Evolutionary conservation across 2,797 vertebrate species (phyloP), one percentile per base, ranked within the genome.

Genomic region (Gallirallus australis): DNA sequence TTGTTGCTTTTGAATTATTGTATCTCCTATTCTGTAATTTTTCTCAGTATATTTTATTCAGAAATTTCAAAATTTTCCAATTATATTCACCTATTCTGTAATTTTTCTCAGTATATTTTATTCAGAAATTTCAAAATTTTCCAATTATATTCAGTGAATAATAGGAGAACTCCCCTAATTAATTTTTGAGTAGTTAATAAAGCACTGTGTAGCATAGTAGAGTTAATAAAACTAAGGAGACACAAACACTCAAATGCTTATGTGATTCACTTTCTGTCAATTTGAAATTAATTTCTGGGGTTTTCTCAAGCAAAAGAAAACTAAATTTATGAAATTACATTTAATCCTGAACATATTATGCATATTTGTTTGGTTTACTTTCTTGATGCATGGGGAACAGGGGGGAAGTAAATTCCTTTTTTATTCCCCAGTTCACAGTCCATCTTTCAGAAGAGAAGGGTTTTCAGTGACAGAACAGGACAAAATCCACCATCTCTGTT

Each of bases 121-220:
- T 82, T 82, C 37, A 48, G 48, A 78, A 89, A 71, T 85, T 42
- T 64, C 45, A 90, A 2, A 71, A 52, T 40, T 16, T 69, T 83
- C 53, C 53, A 33, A 61, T 42, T 76, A 15, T 13, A 45, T 72
- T 88, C 9, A 82, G 28, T 14, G 39, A 75, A 85, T 28, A 93
- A 65, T 45, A 90, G 52, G 35, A 92, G 45, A 81, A 50, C 4
- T 65, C 40, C 81, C 18, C 6, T 92, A 84, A 93, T 81, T 89
- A 65, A 71, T 94, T 96, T 91, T 91, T 83, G 23, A 54, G 23
- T 53, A 82, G 24, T 92, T 86, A 95, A 95, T 89, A 92, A 90
- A 94, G 75, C 16, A 61, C 31, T 47, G 8, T 15, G 31, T 54
- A 66, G 35, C 54, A 5, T 50, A 25, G 48, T 50, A 85, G 30